Base-by-base conservation (phyloP, 2,113 vertebrate genomes). In the Tympanuchus pallidicinctus region DNA sequence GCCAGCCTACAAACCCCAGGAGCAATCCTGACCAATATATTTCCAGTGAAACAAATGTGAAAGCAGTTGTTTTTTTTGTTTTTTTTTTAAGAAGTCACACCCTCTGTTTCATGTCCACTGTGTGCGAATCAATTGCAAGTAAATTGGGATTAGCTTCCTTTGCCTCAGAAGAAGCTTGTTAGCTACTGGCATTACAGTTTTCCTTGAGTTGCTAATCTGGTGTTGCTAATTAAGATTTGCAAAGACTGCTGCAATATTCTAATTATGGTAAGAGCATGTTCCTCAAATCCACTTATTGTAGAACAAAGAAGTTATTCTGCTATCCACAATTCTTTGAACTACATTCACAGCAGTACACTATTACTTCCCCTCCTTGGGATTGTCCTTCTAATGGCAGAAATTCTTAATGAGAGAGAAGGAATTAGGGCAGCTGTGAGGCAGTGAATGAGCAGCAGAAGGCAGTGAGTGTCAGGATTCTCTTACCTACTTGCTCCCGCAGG, bases 141-240 rank as follows among this genome's bases (percentile, higher is more conserved):
- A 82, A 82, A 54, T 79, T 0, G 0, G 52, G 40, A 89, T 92
- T 89, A 94, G 47, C 48, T 92, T 43, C 18, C 80, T 90, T 91
- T 84, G 65, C 88, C 66, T 92, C 57, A 61, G 27, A 54, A 86
- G 52, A 28, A 86, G 65, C 70, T 93, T 38, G 52, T 86, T 81
- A 78, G 65, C 48, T 82, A 70, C 57, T 84, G 74, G 81, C 80
- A 79, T 79, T 93, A 93, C 67, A 82, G 61, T 78, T 94, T 85
- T 36, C 56, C 84, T 74, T 78, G 61, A 90, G 66, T 30, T 78
- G 83, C 43, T 94, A 78, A 95, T 89, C 73, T 94, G 57, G 61
- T 65, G 61, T 56, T 43, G 32, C 52, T 94, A 93, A 96, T 95
- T 94, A 94, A 90, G 80, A 74, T 56, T 81, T 75, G 28, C 30